phyloP scores from a whole-genome alignment of 2,888 invertebrate species.

The Ophion costatus region DNA sequence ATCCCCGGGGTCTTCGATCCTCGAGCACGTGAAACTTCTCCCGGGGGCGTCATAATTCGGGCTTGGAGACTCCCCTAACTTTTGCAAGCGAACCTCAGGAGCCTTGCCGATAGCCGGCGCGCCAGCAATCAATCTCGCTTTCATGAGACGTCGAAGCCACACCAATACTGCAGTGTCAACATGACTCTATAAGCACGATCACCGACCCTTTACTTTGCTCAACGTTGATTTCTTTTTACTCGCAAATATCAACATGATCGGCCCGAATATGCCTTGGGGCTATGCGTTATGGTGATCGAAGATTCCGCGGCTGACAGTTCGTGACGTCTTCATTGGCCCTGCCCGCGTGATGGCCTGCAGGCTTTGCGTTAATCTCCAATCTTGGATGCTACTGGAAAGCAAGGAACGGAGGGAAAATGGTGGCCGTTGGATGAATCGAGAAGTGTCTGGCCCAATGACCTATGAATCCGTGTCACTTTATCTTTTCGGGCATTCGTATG shows the following conservation, averaged over 20 bases:
- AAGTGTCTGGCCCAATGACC: constrained; percentile 16
- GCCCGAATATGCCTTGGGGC: neutral
- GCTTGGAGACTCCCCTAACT: constrained; percentile 7
- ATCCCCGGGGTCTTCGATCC: constrained; percentile 23
- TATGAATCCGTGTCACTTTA: neutral
- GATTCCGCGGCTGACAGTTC: neutral
- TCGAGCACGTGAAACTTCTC: neutral
- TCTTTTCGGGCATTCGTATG: neutral
- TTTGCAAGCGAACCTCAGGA: neutral
- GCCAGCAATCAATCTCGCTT: constrained; percentile 20
- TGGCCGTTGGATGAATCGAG: neutral
- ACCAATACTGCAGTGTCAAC: neutral
- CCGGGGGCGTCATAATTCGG: neutral
- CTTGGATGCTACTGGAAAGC: neutral
- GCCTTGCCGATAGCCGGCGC: neutral
- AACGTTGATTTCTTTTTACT: neutral
- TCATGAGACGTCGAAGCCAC: constrained; percentile 11
- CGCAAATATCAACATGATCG: neutral
- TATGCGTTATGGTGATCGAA: neutral
- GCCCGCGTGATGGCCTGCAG: neutral
- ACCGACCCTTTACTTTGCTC: neutral
- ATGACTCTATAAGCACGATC: neutral
- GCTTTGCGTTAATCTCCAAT: neutral
- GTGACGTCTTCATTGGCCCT: neutral
- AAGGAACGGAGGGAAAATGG: neutral